Evolutionary conservation across 1,140 invertebrate genomes (phyloP).

Genomic region (Littorina saxatilis): DNA sequence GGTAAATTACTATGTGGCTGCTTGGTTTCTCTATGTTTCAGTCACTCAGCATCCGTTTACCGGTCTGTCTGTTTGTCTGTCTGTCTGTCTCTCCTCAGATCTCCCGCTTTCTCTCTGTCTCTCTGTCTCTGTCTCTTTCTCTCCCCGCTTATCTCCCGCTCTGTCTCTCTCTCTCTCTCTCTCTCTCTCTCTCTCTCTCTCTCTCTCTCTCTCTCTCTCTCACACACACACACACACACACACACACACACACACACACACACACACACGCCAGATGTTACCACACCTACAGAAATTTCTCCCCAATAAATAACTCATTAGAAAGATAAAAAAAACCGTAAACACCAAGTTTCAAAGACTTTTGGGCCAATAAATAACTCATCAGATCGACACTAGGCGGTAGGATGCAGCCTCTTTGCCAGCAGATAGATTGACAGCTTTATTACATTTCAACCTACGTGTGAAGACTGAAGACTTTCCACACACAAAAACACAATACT

Average conservation of each 20-base stretch:
- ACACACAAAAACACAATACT: too few species aligned
- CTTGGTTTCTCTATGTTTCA: neutral
- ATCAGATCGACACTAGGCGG: too few species aligned
- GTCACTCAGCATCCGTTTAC: neutral
- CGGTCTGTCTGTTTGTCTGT: neutral
- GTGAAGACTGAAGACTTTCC: too few species aligned
- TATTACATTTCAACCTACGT: too few species aligned
- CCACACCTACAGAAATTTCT: too few species aligned
- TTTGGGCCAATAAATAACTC: too few species aligned
- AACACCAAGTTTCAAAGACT: too few species aligned
- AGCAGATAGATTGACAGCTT: too few species aligned
- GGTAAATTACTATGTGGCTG: too few species aligned
- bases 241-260: slow-evolving; percentile 6
- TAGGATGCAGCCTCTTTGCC: too few species aligned
- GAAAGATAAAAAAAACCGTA: too few species aligned
- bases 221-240: slow-evolving; percentile 15
- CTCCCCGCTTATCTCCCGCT: neutral
- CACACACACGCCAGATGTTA: neutral
- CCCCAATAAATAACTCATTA: too few species aligned
- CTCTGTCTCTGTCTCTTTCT: neutral
- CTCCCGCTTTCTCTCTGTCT: neutral
- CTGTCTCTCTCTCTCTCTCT: neutral
- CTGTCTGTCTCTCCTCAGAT: neutral
- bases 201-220: neutral
- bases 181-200: neutral